Evolutionary conservation across 2,797 vertebrate genomes (phyloP), one percentile per base, ranked within the genome.

Genomic region (Tapera naevia): DNA sequence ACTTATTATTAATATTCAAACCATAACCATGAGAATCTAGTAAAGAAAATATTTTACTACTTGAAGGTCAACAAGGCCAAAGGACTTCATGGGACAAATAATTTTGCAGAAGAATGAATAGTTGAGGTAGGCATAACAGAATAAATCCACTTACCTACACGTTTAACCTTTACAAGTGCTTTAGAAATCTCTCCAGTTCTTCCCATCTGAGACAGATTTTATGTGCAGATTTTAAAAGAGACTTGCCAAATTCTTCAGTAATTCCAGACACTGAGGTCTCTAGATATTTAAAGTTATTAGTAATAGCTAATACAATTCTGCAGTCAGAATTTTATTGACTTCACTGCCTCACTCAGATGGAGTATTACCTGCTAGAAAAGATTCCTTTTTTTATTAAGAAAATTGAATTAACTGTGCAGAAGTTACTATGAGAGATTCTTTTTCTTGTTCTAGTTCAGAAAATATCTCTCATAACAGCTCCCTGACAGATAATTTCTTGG

Each of bases 1-100:
- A 62, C 27, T 82, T 39, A 66, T 33, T 82, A 86, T 78, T 96
- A 89, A 62, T 85, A 92, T 91, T 89, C 79, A 88, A 76, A 51
- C 19, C 51, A 92, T 71, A 94, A 11, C 13, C 33, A 56, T 19
- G 19, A 85, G 71, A 80, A 93, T 37, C 13, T 56, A 56, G 9
- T 37, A 37, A 82, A 92, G 41, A 78, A 91, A 86, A 66, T 73
- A 91, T 76, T 91, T 92, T 87, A 91, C 58, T 70, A 9, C 22
- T 33, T 54, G 51, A 85, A 92, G 80, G 80, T 89, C 86, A 70
- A 16, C 16, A 80, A 87, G 81, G 74, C 35, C 57, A 89, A 73
- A 94, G 64, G 45, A 73, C 67, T 93, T 87, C 39, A 46, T 37
- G 28, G 37, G 25, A 86, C 56, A 87, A 82, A 91, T 66, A 85